These are phyloP conservation scores for Teleiodes luculella DNA, from an alignment of 2,888 invertebrate species.

Conservation along the genomic window DNA sequence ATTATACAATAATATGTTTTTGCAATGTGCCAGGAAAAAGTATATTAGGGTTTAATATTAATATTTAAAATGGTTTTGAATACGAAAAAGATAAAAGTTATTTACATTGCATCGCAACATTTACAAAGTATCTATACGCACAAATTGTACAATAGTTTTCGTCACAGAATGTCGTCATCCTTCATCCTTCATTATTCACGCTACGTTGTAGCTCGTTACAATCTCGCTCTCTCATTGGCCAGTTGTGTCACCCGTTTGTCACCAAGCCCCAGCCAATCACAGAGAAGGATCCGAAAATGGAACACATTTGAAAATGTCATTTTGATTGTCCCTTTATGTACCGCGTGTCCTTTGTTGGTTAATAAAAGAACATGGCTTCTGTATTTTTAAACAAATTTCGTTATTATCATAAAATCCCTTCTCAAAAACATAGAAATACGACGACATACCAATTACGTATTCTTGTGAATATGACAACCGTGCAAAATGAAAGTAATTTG, in stretches of 20 bases:
- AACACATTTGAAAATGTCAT: conserved; percentile 30
- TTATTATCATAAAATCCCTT: not conserved
- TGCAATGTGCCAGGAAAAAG: no score
- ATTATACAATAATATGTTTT: no score
- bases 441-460: not conserved
- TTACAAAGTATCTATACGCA: no score
- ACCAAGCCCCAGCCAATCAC: conserved; percentile 68
- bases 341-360: conserved; percentile 34
- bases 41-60: no score
- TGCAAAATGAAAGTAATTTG: conserved; percentile 15
- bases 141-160: not conserved
- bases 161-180: conserved; percentile 34
- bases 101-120: no score
- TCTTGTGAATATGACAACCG: conserved; percentile 1
- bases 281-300: conserved; percentile 52
- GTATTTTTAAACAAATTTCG: not conserved
- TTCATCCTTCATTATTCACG: conserved; percentile 47
- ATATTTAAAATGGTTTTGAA: no score
- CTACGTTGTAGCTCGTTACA: conserved; percentile 33
- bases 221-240: conserved; percentile 50
- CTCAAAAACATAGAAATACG: not conserved
- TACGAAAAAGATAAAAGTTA: no score
- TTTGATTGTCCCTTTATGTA: conserved; percentile 50
- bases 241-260: conserved; percentile 74
- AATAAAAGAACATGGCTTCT: conserved; percentile 28